Conservation (phyloP, 2,888 invertebrate genomes). For the Horisme vitalbata region DNA sequence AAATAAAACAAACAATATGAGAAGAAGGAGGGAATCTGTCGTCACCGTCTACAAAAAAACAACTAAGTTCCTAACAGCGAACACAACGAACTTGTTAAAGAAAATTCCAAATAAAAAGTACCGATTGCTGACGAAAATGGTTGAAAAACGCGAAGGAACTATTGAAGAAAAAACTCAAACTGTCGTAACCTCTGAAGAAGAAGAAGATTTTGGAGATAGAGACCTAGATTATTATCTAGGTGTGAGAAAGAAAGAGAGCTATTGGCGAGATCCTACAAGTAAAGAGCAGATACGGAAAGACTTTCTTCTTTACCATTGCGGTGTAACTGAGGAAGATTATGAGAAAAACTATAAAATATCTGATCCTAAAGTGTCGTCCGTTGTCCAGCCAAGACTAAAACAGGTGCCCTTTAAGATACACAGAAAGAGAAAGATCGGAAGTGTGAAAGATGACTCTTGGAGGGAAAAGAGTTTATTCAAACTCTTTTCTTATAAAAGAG, state of each 20-base stretch:
- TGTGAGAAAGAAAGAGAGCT: slow-evolving; percentile 64
- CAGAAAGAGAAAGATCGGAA: slow-evolving; percentile 54
- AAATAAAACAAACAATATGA: slow-evolving; percentile 50
- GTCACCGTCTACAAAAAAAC: slow-evolving; percentile 71
- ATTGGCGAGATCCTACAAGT: slow-evolving; percentile 68
- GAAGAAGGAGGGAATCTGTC: slow-evolving; percentile 66
- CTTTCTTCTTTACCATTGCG: slow-evolving; percentile 70
- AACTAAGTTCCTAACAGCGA: slow-evolving; percentile 67
- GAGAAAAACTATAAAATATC: slow-evolving; percentile 56
- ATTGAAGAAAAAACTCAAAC: slow-evolving; percentile 29
- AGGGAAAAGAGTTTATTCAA: slow-evolving; percentile 69
- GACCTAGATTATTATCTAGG: slow-evolving; percentile 74
- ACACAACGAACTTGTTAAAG: slow-evolving; percentile 64
- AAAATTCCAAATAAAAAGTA: slow-evolving; percentile 63
- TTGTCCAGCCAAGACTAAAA: slow-evolving; percentile 57
- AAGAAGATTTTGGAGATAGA: slow-evolving; percentile 60
- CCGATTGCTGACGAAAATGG: slow-evolving; percentile 47
- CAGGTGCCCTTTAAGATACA: slow-evolving; percentile 77
- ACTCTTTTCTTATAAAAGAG: slow-evolving; percentile 61
- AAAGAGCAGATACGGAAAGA: slow-evolving; percentile 73
- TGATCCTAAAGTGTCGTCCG: slow-evolving; percentile 45
- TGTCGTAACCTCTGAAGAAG: slow-evolving; percentile 37
- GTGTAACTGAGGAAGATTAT: slow-evolving; percentile 69
- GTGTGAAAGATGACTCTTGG: slow-evolving; percentile 65
- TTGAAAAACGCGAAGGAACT: slow-evolving; percentile 46